Evolutionary conservation across 53 echinoderm and acorn worm genomes (phyloP), one percentile per base, ranked within the genome.

Genomic region (Apostichopus leukothele): DNA sequence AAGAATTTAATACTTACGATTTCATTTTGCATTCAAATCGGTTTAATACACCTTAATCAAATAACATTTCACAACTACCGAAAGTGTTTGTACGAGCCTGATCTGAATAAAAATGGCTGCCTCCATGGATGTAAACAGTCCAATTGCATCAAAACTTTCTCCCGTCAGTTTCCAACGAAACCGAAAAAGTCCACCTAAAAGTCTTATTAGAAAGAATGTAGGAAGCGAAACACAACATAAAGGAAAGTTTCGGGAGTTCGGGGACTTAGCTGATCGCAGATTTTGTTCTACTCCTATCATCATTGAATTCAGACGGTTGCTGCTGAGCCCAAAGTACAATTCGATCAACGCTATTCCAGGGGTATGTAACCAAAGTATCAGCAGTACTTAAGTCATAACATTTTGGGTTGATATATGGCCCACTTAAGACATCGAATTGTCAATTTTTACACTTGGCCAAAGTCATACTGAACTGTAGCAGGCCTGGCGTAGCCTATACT

Each of bases 291-390:
- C 90, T 52, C 97, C 95, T 11, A 81, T 95, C 60, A 88, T 97
- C 23, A 83, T 97, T 26, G 97, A 97, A 76, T 97, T 97, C 83
- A 89, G 97, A 12, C 90, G 97, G 55, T 85, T 97, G 73, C 89
- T 97, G 10, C 83, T 91, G 73, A 92, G 93, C 86, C 68, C 83
- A 23, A 95, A 91, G 57, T 90, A 81, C 66, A 95, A 86, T 60
- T 52, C 88, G n/a, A 88, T 94, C 61, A 89, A 94, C 77, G 79
- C 93, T 6, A 92, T 97, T 50, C 92, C 95, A 18, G 95, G 95
- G 83, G 97, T 97, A 95, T 52, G 94, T 6, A 19, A 18, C 20
- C 71, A 16, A 19, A 57, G 57, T 39, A 39, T 57, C 57, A 9
- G 57, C 57, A 57, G 57, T 57, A 57, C 39, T 39, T 1, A 39